Evolutionary conservation across 2,888 invertebrate genomes (phyloP).

Genomic region (Xestia c-nigrum): DNA sequence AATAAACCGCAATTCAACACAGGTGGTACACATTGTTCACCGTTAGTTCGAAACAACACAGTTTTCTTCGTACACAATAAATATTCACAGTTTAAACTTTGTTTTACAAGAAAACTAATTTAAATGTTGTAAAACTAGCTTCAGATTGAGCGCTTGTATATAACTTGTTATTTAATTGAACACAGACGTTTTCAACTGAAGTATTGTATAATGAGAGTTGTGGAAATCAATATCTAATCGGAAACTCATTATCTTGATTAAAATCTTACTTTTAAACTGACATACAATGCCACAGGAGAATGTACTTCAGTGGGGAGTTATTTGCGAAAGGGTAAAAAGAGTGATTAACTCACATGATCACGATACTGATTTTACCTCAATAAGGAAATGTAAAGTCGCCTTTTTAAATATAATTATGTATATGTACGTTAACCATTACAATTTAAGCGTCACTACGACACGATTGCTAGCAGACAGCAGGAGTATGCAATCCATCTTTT

Average conservation of each 20-base stretch:
- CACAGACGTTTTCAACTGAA: background rate
- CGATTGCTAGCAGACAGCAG: no score
- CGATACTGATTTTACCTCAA: no score
- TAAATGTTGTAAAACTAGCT: slow-evolving; percentile 38
- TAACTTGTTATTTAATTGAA: slow-evolving; percentile 12
- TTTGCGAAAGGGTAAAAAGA: background rate
- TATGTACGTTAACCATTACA: no score
- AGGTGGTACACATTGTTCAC: background rate
- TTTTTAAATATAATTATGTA: no score
- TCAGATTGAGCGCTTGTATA: slow-evolving; percentile 6
- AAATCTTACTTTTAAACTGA: background rate
- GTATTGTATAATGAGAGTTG: background rate
- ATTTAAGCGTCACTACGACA: background rate
- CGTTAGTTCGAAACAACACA: slow-evolving; percentile 14
- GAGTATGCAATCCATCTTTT: no score
- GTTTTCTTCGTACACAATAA: slow-evolving; percentile 1
- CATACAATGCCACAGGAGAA: background rate
- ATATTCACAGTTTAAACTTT: slow-evolving; percentile 12
- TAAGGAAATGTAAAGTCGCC: no score
- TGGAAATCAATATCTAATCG: background rate
- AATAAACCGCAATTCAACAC: background rate
- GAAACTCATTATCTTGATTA: background rate
- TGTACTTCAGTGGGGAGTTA: background rate
- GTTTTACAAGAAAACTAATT: slow-evolving; percentile 44
- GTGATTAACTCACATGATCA: background rate